A percentile compares a stretch with the other conserved stretches of the same genome.
These are phyloP conservation scores for Muscina levida DNA, from an alignment of 2,888 invertebrate genomes.

Conservation along the genomic window DNA sequence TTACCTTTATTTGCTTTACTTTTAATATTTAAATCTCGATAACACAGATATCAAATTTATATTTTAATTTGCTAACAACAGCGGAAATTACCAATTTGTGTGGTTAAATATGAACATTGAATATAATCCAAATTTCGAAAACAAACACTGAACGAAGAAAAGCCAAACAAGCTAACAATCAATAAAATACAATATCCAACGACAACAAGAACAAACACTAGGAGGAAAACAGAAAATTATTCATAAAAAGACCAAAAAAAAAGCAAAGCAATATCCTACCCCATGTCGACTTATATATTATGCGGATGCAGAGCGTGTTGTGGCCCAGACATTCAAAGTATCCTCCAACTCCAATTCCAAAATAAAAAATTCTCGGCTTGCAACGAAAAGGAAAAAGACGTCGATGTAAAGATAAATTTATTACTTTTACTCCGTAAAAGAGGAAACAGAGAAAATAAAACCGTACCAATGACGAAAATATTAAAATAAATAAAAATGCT, in stretches of 20 bases:
- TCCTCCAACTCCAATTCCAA: slow-evolving; percentile 3
- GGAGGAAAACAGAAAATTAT: slow-evolving; percentile 24
- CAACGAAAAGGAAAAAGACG: slow-evolving; percentile 1
- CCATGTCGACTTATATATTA: background rate
- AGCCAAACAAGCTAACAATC: slow-evolving; percentile 37
- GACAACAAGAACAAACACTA: slow-evolving; percentile 23
- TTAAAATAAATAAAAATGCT: slow-evolving; percentile 44
- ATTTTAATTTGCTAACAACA: slow-evolving; percentile 45
- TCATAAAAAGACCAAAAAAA: slow-evolving; percentile 6
- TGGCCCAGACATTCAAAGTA: background rate
- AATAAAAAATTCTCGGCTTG: background rate
- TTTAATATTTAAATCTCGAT: slow-evolving; percentile 8
- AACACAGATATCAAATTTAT: slow-evolving; percentile 25
- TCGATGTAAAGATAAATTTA: slow-evolving; percentile 49
- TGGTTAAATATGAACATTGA: slow-evolving; percentile 41
- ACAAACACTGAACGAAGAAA: background rate
- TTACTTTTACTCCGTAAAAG: slow-evolving; percentile 46
- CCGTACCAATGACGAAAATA: too few relatives aligned
- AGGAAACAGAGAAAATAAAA: slow-evolving; percentile 36
- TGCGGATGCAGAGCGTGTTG: background rate
- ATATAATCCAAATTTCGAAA: slow-evolving; percentile 39
- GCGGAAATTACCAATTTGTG: slow-evolving; percentile 48
- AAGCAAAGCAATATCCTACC: too few relatives aligned
- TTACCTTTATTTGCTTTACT: background rate
- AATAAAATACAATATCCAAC: slow-evolving; percentile 47